A percentile compares a stretch with the other conserved stretches of the same genome.
Conservation (phyloP, 2,113 vertebrate genomes). For the Spheniscus mendiculus region DNA sequence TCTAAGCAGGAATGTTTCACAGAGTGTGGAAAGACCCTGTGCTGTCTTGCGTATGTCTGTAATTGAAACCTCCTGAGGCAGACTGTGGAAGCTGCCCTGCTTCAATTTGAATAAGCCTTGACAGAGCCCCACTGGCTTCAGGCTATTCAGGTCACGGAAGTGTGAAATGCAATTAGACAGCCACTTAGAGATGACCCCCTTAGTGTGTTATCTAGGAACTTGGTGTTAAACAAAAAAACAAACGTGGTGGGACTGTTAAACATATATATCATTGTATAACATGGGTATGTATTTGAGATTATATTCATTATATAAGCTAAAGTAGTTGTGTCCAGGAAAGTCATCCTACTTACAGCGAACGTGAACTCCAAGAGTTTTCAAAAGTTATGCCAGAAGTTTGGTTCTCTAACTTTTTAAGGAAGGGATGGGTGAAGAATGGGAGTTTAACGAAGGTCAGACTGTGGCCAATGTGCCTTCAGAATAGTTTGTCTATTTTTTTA, state of each 20-base stretch:
- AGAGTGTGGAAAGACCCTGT: not conserved
- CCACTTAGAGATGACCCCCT: slow-evolving; percentile 3
- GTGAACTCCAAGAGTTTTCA: not conserved
- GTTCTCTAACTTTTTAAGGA: not conserved
- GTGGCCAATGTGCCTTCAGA: not conserved
- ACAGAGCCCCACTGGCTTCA: not conserved
- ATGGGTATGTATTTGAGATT: not conserved
- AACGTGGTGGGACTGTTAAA: not conserved
- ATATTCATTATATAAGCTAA: not conserved
- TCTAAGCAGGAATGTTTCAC: not conserved
- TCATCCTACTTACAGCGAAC: not conserved
- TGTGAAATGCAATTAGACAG: slow-evolving; percentile 46
- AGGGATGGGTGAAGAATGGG: not conserved
- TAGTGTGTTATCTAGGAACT: not conserved
- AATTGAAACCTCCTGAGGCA: not conserved
- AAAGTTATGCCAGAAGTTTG: not conserved
- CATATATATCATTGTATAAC: not conserved
- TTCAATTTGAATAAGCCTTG: not conserved
- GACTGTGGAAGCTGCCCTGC: not conserved
- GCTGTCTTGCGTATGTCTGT: not conserved
- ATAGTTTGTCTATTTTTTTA: not conserved
- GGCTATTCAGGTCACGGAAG: not conserved
- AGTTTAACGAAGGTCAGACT: not conserved
- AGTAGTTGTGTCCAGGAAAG: not conserved
- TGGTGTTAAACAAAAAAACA: not conserved